Conservation (phyloP, 2,888 invertebrate genomes). For the Harmothoe impar region DNA sequence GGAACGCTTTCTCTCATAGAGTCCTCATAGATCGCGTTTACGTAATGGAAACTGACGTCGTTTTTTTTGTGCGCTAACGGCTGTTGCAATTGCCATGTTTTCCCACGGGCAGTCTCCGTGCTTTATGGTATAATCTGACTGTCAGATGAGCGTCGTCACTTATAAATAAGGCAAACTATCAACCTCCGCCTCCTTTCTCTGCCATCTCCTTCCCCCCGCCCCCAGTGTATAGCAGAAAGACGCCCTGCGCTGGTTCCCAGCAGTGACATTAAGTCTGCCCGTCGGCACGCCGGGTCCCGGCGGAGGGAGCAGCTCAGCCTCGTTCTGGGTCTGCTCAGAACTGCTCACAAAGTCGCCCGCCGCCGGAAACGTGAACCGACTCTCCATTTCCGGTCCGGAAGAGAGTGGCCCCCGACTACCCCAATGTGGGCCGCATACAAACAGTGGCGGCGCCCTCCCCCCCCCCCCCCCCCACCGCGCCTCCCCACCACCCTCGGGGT, state of each 20-base stretch:
- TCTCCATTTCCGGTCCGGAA: constrained; percentile 30
- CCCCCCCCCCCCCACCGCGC: too few relatives aligned
- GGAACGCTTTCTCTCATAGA: neutral
- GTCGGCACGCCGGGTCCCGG: neutral
- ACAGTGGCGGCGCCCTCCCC: neutral
- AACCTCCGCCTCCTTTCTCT: too few relatives aligned
- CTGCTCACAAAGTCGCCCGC: constrained; percentile 17
- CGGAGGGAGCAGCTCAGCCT: neutral
- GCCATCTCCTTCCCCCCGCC: neutral
- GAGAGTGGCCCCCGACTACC: neutral
- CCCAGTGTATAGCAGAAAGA: neutral
- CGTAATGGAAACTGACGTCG: constrained; percentile 12
- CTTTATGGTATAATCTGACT: neutral
- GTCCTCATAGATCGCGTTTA: neutral
- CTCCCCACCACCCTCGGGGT: neutral
- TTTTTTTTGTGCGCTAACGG: neutral
- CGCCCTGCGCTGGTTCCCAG: neutral
- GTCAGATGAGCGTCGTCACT: neutral
- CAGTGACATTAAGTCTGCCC: constrained; percentile 6
- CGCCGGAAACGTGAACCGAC: constrained; percentile 28
- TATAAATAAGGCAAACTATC: neutral
- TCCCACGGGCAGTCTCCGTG: neutral
- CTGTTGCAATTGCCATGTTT: neutral
- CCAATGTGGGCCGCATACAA: neutral
- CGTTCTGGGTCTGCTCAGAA: neutral